A percentile compares a stretch with the other conserved stretches of the same genome.
phyloP scores from a whole-genome alignment of 2,113 vertebrate species.

The Burhinus bistriatus region DNA sequence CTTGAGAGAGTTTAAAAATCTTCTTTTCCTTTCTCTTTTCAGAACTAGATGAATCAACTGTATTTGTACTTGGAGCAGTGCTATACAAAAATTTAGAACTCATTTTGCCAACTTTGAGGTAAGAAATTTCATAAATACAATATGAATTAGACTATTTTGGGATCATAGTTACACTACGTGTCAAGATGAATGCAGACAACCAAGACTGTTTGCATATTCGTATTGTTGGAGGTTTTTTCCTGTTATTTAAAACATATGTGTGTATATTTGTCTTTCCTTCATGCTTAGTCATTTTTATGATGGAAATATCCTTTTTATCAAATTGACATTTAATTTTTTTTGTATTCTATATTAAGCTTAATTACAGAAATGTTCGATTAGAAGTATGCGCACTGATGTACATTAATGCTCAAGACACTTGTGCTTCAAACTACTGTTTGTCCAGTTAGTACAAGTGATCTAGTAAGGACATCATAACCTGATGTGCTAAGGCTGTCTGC shows the following conservation, averaged over 20 bases:
- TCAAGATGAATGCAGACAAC: neutral
- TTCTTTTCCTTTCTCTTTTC: conserved; percentile 7
- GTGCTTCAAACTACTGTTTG: neutral
- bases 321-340: neutral
- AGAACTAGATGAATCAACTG: conserved; percentile 94
- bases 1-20: neutral
- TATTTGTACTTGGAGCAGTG: conserved; percentile 96
- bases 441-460: neutral
- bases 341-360: neutral
- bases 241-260: neutral
- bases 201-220: neutral
- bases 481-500: neutral
- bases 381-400: neutral
- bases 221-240: neutral
- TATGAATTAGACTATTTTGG: neutral
- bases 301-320: neutral
- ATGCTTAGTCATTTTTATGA: neutral
- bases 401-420: neutral
- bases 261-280: neutral
- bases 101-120: conserved; percentile 96
- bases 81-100: conserved; percentile 98
- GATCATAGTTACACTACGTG: neutral
- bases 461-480: neutral
- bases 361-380: neutral
- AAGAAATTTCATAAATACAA: conserved; percentile 65